These are phyloP conservation scores for cattle (Bos taurus) DNA, from an alignment of 2,113 vertebrate genomes.

Conservation along the genomic window DNA sequence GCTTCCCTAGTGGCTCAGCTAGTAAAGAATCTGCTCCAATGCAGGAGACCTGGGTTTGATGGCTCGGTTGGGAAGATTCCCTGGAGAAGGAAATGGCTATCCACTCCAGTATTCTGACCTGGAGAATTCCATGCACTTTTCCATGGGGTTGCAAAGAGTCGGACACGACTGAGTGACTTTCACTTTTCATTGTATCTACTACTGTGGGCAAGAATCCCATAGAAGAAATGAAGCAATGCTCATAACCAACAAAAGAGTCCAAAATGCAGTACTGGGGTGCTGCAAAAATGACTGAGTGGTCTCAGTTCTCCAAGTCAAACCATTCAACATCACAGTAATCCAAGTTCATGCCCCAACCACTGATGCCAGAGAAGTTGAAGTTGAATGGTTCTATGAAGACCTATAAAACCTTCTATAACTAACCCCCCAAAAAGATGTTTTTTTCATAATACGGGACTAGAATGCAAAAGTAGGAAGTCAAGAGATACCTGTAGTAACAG, in stretches of 20 bases:
- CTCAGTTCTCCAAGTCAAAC: neutral
- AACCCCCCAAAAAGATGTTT: neutral
- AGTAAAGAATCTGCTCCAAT: neutral
- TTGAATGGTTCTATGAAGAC: neutral
- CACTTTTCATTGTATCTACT: neutral
- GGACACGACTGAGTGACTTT: neutral
- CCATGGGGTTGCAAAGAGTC: neutral
- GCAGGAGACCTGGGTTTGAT: neutral
- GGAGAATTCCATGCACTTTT: neutral
- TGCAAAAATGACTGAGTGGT: neutral
- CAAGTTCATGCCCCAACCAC: neutral
- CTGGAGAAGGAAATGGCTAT: neutral
- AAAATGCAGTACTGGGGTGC: neutral
- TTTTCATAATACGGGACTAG: accelerated
- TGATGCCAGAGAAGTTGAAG: neutral
- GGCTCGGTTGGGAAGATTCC: neutral
- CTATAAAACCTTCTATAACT: neutral
- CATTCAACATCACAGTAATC: neutral
- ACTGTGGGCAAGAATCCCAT: neutral
- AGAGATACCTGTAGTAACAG: neutral
- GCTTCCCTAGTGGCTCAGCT: neutral
- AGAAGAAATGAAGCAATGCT: neutral
- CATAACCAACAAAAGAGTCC: neutral
- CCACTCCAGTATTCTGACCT: neutral
- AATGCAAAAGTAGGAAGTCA: neutral